Conservation (phyloP, 2,113 vertebrate genomes). For the Aspiorhynchus laticeps region DNA sequence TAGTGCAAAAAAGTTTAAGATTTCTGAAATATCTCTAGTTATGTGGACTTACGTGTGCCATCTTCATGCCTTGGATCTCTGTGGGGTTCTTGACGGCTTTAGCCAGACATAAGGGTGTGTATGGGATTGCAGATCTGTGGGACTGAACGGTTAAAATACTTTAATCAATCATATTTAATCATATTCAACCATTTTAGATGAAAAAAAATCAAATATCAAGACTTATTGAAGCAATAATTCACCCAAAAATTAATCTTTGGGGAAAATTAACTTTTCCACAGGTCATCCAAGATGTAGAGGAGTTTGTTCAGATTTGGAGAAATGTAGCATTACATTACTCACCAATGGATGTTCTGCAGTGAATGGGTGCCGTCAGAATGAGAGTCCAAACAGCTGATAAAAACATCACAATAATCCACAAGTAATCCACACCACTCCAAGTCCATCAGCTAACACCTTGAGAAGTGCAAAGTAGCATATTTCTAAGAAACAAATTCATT, state of each 20-base stretch:
- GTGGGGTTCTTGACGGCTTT: constrained; percentile 94
- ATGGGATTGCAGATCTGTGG: constrained; percentile 86
- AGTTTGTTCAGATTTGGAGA: not conserved
- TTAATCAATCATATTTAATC: not conserved
- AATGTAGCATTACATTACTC: not conserved
- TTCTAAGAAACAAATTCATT: not conserved
- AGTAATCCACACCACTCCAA: no score
- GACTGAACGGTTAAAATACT: constrained; percentile 66
- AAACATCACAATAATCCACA: no score
- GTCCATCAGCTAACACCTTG: not conserved
- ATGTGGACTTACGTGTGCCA: constrained; percentile 87
- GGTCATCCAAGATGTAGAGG: not conserved
- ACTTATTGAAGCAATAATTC: not conserved
- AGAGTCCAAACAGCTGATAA: not conserved
- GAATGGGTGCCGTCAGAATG: not conserved
- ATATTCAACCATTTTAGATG: not conserved
- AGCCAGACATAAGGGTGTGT: constrained; percentile 92
- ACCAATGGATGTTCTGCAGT: not conserved
- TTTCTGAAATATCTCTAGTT: not conserved
- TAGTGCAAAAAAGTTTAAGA: not conserved
- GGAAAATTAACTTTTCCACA: not conserved
- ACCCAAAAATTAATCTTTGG: not conserved
- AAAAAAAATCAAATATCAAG: not conserved
- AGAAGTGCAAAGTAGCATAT: not conserved
- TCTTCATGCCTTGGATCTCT: constrained; percentile 92